Evolutionary conservation across 2,888 invertebrate genomes (phyloP), one percentile per base, ranked within the genome.

Genomic region (Chrysodeixis includens): DNA sequence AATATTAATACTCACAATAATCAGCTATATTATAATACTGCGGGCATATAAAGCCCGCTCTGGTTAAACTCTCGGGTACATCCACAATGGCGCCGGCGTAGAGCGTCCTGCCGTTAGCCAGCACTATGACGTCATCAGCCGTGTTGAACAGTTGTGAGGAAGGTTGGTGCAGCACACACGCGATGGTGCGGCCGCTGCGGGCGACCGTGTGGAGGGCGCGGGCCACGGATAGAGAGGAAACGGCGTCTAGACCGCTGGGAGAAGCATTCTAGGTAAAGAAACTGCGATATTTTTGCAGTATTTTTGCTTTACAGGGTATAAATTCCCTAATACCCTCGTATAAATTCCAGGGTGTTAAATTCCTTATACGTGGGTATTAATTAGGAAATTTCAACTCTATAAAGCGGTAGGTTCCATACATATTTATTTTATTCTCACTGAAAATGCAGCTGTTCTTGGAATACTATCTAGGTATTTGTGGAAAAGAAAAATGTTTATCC

Each of bases 91-190:
- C 92, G 0, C 97, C 98, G 14, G 96, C 96, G 84, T 97, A 97
- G 16, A 97, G 91, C 53, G 96, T 96, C 76, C 95, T 95, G 0
- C 98, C 97, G 56, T 95, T 96, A 1, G 97, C 96, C 18, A 98
- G 89, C 52, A 97, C 94, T 74, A 97, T 95, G 68, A 97, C 90
- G 92, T 97, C 96, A 87, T 98, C 97, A 77, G 97, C 97, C 78
- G 96, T 96, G 57, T 96, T 96, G 89, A 97, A 97, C 58, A 97
- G 95, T 71, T 96, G 96, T 51, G 97, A 97, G 46, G 97, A 97
- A 0, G 98, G 97, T 83, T 98, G 97, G 91, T 98, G 98, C 72
- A 98, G 96, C n/a, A 97, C 96, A 81, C 97, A 97, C 18, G 97
- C 96, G 7, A 98, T 96, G 0, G 97, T 97, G 49, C 97, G 94